Conservation (phyloP, 2,797 vertebrate species). For the Xenentodon cancila region DNA sequence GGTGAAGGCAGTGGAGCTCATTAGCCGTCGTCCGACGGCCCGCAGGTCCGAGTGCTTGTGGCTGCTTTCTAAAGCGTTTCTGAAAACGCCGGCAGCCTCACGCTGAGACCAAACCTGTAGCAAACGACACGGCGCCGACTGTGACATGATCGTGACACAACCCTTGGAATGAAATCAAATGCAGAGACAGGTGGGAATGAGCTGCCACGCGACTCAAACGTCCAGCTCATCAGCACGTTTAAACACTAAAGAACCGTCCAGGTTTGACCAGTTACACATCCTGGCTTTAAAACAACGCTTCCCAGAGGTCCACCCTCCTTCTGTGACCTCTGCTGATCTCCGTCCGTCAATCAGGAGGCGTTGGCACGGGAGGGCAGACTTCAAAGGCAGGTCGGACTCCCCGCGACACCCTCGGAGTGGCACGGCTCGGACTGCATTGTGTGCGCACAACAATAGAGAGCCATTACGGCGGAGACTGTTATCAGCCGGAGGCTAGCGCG, state of each 20-base stretch:
- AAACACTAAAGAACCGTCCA: neutral
- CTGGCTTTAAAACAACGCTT: too few species aligned
- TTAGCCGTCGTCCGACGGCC: constrained; percentile 58
- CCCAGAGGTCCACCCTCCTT: neutral
- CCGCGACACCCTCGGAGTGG: constrained; percentile 28
- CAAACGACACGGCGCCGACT: too few species aligned
- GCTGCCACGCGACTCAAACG: too few species aligned
- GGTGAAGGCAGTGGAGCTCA: constrained; percentile 57
- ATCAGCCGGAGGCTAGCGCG: constrained; percentile 53
- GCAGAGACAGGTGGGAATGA: too few species aligned
- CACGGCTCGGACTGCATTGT: constrained; percentile 64
- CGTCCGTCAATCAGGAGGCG: constrained; percentile 39
- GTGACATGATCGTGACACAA: too few species aligned
- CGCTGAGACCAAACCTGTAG: too few species aligned
- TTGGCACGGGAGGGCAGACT: constrained; percentile 44
- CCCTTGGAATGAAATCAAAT: too few species aligned
- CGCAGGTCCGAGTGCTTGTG: constrained; percentile 37
- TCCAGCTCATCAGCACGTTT: too few species aligned
- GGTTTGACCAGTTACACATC: too few species aligned
- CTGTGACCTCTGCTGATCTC: constrained; percentile 21
- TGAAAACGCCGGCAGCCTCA: constrained; percentile 48
- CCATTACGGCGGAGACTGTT: constrained; percentile 65
- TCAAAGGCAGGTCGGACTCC: constrained; percentile 54
- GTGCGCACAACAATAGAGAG: constrained; percentile 65
- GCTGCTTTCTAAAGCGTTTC: constrained; percentile 41